Conservation (phyloP, 2,797 vertebrate species). For the Onychomys leucogaster region DNA sequence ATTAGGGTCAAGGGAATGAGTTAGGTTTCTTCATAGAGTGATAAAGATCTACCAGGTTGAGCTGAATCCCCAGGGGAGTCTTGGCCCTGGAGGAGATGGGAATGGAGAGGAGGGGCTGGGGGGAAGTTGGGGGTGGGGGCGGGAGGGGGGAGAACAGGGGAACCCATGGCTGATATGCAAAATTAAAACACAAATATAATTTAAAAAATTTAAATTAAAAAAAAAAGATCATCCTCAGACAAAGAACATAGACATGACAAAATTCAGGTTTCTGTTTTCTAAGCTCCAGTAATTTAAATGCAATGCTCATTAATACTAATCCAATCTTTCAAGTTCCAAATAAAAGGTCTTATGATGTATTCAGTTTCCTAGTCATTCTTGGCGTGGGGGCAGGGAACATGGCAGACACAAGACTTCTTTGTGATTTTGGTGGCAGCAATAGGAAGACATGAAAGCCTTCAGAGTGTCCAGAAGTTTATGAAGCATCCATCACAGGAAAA, state of each 20-base stretch:
- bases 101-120: too few relatives aligned
- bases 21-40: background rate
- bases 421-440: background rate
- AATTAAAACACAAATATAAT: too few relatives aligned
- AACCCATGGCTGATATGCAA: too few relatives aligned
- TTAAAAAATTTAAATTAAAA: too few relatives aligned
- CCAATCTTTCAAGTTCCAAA: background rate
- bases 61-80: too few relatives aligned
- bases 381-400: accelerated
- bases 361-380: background rate
- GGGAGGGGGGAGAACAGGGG: too few relatives aligned
- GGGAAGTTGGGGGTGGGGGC: too few relatives aligned
- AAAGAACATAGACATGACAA: background rate
- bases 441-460: background rate
- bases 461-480: background rate
- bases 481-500: background rate
- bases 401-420: background rate
- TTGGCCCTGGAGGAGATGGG: too few relatives aligned
- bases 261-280: background rate
- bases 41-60: too few relatives aligned
- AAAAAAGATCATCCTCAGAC: background rate
- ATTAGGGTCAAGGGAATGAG: background rate
- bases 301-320: background rate
- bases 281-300: background rate
- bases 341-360: background rate